Evolutionary conservation across 2,797 vertebrate species (phyloP).

Genomic region (Odontamblyopus lacepedii): DNA sequence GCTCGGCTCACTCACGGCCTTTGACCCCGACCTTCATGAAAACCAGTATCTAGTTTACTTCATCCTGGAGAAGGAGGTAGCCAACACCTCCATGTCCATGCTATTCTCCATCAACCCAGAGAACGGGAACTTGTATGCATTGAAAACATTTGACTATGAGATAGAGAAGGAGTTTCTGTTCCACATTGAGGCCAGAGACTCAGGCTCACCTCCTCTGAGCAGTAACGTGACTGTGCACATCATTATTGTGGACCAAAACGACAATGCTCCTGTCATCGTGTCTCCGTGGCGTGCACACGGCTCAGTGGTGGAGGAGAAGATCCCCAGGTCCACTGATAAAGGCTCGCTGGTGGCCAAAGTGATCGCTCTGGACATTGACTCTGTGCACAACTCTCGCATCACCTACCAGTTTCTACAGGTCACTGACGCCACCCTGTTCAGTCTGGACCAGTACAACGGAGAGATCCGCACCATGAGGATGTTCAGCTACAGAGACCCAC

Average conservation of each 20-base stretch:
- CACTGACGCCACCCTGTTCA: too few species aligned
- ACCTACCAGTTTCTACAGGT: too few species aligned
- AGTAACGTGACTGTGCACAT: too few species aligned
- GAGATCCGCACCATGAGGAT: slow-evolving; percentile 43
- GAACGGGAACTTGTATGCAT: too few species aligned
- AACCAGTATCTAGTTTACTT: slow-evolving; percentile 10
- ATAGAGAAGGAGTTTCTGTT: slow-evolving; percentile 65
- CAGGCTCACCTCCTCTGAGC: too few species aligned
- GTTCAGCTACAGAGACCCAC: slow-evolving; percentile 74
- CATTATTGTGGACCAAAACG: too few species aligned
- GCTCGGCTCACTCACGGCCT: too few species aligned
- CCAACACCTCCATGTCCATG: too few species aligned
- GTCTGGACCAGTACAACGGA: too few species aligned
- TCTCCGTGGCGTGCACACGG: slow-evolving; percentile 7
- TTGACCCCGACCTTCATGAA: too few species aligned
- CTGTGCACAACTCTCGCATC: slow-evolving; percentile 63
- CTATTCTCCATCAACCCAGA: too few species aligned
- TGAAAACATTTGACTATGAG: slow-evolving; percentile 34
- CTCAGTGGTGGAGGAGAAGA: slow-evolving; percentile 58
- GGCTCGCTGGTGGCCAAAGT: slow-evolving; percentile 68
- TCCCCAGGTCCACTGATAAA: slow-evolving; percentile 66
- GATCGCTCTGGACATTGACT: slow-evolving; percentile 69
- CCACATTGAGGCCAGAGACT: slow-evolving; percentile 37
- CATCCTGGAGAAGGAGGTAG: slow-evolving; percentile 62
- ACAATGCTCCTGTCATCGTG: too few species aligned